Conservation (phyloP, 2,113 vertebrate genomes). For the Halcyon senegalensis region DNA sequence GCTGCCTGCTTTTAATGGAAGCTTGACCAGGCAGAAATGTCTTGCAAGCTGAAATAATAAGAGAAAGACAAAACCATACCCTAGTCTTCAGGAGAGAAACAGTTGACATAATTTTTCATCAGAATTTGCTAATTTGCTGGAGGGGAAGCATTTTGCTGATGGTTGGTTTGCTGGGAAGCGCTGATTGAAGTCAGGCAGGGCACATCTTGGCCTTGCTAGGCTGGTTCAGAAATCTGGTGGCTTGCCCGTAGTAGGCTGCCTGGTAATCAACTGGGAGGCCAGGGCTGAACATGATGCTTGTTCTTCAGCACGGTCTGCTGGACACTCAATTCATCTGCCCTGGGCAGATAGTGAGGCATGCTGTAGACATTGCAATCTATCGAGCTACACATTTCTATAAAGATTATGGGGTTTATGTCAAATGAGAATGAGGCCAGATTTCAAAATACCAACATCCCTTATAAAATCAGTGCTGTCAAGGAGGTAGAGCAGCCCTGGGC, state of each 20-base stretch:
- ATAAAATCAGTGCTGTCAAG: not conserved
- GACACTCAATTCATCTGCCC: not conserved
- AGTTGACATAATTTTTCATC: not conserved
- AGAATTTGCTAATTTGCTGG: not conserved
- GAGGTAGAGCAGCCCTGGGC: not conserved
- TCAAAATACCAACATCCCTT: not conserved
- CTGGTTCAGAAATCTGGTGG: not conserved
- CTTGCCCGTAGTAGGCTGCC: not conserved
- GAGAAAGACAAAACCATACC: not conserved
- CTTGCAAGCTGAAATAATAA: not conserved
- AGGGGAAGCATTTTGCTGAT: not conserved
- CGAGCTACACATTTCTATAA: accelerated
- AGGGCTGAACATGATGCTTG: not conserved
- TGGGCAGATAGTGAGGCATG: accelerated
- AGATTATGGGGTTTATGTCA: not conserved
- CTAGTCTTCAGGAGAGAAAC: not conserved
- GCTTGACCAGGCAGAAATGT: not conserved
- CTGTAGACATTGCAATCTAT: not conserved
- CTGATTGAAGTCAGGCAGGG: not conserved
- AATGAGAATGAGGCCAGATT: not conserved
- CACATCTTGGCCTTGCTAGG: not conserved
- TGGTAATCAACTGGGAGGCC: not conserved
- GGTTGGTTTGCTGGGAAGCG: not conserved
- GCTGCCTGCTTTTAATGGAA: not conserved
- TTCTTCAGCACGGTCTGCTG: not conserved